These are phyloP conservation scores for Phaethornis superciliosus DNA, from an alignment of 2,113 vertebrate genomes.

Conservation along the genomic window DNA sequence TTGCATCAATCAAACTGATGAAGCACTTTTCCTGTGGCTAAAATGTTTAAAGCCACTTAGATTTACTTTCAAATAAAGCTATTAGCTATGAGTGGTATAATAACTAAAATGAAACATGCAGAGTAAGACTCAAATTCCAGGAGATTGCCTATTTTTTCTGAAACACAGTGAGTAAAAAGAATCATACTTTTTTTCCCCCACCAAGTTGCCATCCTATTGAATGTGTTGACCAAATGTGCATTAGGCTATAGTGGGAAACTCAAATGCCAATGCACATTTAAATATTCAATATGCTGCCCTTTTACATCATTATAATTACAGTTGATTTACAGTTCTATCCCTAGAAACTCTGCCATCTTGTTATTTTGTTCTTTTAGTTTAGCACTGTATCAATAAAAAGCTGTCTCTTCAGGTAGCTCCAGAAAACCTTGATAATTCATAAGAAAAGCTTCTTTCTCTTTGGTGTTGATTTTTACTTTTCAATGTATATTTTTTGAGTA, in stretches of 20 bases:
- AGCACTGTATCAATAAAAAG: not conserved
- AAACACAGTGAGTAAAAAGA: not conserved
- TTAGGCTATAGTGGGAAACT: not conserved
- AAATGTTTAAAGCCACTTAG: not conserved
- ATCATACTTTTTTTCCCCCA: not conserved
- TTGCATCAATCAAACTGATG: not conserved
- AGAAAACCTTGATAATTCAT: not conserved
- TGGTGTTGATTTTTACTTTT: not conserved
- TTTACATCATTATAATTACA: not conserved
- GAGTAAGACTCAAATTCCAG: not conserved
- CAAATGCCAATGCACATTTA: not conserved
- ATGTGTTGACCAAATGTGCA: rapidly evolving
- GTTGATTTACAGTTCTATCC: not conserved
- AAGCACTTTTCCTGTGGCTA: not conserved
- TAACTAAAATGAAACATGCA: not conserved
- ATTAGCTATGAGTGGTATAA: not conserved
- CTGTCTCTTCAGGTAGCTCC: not conserved
- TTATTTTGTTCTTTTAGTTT: not conserved
- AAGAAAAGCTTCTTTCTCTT: not conserved
- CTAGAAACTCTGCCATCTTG: not conserved
- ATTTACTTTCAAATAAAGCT: not conserved
- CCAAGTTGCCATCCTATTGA: not conserved
- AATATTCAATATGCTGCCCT: not conserved
- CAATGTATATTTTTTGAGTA: not conserved
- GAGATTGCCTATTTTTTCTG: not conserved